phyloP scores from a whole-genome alignment of 2,888 invertebrate genomes.

The Harpalus rubripes region DNA sequence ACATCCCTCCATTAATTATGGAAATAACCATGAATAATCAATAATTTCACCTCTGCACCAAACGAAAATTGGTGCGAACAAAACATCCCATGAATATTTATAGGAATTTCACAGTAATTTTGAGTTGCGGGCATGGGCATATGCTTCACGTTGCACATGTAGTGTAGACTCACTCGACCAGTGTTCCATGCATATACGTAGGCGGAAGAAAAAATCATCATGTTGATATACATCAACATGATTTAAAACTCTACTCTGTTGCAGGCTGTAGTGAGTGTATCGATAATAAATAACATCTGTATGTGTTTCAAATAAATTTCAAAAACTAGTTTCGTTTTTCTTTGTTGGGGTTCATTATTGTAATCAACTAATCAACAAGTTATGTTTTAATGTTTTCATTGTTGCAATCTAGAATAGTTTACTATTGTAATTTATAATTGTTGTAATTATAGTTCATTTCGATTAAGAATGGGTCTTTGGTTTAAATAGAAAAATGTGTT shows the following conservation, averaged over 20 bases:
- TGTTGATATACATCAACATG: neutral
- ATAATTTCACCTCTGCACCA: slow-evolving; percentile 57
- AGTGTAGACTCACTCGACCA: slow-evolving; percentile 22
- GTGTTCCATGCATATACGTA: neutral
- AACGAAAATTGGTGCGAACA: slow-evolving; percentile 65
- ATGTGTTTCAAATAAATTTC: neutral
- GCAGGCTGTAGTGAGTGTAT: neutral
- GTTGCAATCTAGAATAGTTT: too few relatives aligned
- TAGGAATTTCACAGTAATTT: slow-evolving; percentile 66
- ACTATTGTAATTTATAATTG: too few relatives aligned
- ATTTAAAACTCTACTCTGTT: neutral
- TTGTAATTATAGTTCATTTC: too few relatives aligned
- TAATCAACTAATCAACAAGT: too few relatives aligned
- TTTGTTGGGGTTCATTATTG: too few relatives aligned
- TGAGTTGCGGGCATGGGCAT: slow-evolving; percentile 47
- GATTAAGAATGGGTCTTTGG: too few relatives aligned
- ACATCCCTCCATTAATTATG: slow-evolving; percentile 61
- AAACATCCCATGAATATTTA: slow-evolving; percentile 64
- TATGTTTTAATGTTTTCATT: too few relatives aligned
- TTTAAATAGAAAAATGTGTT: too few relatives aligned
- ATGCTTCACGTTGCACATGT: slow-evolving; percentile 33
- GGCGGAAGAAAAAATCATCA: slow-evolving; percentile 20
- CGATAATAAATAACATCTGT: neutral
- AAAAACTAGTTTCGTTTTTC: too few relatives aligned
- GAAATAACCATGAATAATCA: slow-evolving; percentile 65